These are phyloP conservation scores for Camponotus fellah DNA, from an alignment of 2,888 invertebrate genomes.

Conservation along the genomic window DNA sequence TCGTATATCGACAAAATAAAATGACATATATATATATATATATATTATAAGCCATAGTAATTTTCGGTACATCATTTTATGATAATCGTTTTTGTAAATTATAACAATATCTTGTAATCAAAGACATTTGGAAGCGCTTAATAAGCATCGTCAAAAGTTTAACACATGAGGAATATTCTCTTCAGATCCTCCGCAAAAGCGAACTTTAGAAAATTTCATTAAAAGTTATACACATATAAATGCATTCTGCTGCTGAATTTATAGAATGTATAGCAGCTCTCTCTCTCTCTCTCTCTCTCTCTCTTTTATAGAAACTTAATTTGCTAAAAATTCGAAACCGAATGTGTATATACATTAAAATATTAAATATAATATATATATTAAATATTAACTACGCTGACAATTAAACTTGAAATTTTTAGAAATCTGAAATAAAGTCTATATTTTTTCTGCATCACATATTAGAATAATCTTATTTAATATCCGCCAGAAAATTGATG, in stretches of 20 bases:
- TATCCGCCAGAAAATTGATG: neutral
- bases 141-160: too few species aligned
- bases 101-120: neutral
- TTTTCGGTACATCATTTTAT: too few species aligned
- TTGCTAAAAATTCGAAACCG: neutral
- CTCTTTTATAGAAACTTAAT: neutral
- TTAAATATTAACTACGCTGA: neutral
- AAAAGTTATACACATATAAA: neutral
- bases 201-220: neutral
- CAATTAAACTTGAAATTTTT: neutral
- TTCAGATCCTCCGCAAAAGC: neutral
- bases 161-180: neutral
- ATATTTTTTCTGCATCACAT: neutral
- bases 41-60: constrained; percentile 10
- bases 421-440: neutral
- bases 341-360: neutral
- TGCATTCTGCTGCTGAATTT: neutral
- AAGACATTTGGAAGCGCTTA: neutral
- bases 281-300: too few species aligned
- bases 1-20: neutral
- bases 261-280: neutral
- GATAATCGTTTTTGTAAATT: neutral
- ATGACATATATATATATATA: neutral
- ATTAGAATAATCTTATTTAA: neutral
- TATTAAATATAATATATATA: neutral